A percentile compares a stretch with the other conserved stretches of the same genome.
Evolutionary conservation across 1,140 invertebrate genomes (phyloP).

Genomic region (Harpegnathos saltator): DNA sequence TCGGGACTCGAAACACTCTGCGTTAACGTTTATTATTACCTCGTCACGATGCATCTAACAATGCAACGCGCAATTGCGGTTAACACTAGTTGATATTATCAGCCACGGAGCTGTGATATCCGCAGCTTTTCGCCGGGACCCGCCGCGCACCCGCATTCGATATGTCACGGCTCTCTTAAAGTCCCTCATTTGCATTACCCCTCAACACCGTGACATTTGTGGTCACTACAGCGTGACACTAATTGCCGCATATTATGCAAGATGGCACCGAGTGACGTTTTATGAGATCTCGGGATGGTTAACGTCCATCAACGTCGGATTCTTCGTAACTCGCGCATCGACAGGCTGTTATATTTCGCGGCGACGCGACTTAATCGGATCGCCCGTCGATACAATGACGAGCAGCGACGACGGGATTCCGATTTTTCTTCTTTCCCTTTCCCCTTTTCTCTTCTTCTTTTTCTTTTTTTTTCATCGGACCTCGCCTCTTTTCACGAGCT

Average conservation of each 20-base stretch:
- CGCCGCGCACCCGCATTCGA: background rate
- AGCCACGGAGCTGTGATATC: no score
- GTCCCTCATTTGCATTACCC: background rate
- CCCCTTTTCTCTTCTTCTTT: no score
- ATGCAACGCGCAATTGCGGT: no score
- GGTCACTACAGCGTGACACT: background rate
- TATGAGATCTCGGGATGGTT: background rate
- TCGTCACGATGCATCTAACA: no score
- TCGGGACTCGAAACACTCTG: no score
- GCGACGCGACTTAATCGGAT: background rate
- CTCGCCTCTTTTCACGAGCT: background rate
- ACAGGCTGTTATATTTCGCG: background rate
- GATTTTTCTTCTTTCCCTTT: no score
- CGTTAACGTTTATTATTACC: no score
- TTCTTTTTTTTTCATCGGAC: background rate
- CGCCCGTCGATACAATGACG: background rate
- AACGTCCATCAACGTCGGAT: slow-evolving; percentile 6
- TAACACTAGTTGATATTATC: no score
- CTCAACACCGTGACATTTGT: slow-evolving; percentile 13
- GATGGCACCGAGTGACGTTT: background rate
- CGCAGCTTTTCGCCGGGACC: no score
- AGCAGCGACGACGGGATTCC: background rate
- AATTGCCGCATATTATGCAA: background rate
- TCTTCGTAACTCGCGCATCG: background rate
- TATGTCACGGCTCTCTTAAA: slow-evolving; percentile 7